Percentiles rank a stretch among this genome's conserved stretches.
Conservation (phyloP, 2,113 vertebrate genomes). For the Calidris pugnax region DNA sequence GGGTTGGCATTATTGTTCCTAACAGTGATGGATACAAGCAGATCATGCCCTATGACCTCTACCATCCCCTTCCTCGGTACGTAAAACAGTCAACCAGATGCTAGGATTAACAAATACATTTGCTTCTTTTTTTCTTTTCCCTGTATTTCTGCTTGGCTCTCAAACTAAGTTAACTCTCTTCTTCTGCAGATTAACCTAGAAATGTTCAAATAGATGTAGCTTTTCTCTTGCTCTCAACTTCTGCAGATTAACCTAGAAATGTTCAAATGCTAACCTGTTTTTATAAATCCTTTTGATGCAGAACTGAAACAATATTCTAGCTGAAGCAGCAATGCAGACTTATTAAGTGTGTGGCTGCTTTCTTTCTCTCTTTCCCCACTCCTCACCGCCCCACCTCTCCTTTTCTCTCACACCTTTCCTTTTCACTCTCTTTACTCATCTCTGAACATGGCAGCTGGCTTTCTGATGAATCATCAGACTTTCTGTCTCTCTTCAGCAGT, state of each 20-base stretch:
- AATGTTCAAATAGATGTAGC: neutral
- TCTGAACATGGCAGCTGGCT: neutral
- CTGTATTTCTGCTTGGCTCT: conserved; percentile 17
- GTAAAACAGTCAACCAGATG: conserved; percentile 73
- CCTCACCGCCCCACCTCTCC: accelerated
- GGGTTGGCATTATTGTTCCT: conserved; percentile 85
- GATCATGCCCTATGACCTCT: conserved; percentile 99
- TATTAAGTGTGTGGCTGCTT: neutral
- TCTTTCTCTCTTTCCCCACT: neutral
- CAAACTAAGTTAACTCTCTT: neutral
- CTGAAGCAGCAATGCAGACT: conserved; percentile 4
- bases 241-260: neutral
- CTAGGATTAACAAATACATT: conserved; percentile 55
- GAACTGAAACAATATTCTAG: neutral
- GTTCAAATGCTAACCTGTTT: neutral
- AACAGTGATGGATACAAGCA: conserved; percentile 98
- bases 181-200: neutral
- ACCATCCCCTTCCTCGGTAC: conserved; percentile 96
- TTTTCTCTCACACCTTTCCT: neutral
- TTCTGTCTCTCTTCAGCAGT: accelerated
- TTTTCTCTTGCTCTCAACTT: conserved; percentile 14
- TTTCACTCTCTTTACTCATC: neutral
- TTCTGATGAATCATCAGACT: neutral
- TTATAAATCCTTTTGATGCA: conserved; percentile 15
- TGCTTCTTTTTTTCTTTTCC: neutral